These are phyloP conservation scores for Rhyacophila evoluta DNA, from an alignment of 2,888 invertebrate species.

Conservation along the genomic window DNA sequence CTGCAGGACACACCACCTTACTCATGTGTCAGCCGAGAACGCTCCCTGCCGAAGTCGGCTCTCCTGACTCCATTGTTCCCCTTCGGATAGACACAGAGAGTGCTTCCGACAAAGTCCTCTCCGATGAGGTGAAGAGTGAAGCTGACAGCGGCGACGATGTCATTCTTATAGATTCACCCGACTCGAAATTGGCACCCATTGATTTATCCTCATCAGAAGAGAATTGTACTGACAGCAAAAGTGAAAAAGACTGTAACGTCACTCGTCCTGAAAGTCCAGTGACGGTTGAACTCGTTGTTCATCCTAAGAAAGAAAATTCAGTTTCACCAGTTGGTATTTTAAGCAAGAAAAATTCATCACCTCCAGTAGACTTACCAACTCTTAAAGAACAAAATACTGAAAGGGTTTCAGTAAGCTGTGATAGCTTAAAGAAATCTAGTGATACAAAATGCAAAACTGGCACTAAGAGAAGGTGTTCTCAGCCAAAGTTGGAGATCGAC, in stretches of 20 bases:
- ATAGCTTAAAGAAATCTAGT: constrained; percentile 58
- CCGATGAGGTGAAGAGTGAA: constrained; percentile 67
- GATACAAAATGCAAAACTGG: constrained; percentile 61
- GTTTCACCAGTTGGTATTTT: constrained; percentile 29
- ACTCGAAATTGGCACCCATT: constrained; percentile 60
- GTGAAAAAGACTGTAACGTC: constrained; percentile 55
- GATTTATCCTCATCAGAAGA: constrained; percentile 69
- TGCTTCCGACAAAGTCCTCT: constrained; percentile 63
- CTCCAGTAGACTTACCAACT: constrained; percentile 62
- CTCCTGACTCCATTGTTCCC: constrained; percentile 57
- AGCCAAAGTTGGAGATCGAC: constrained; percentile 67
- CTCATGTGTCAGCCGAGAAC: constrained; percentile 62
- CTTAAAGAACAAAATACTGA: constrained; percentile 63
- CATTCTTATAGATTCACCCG: constrained; percentile 51
- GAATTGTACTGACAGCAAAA: constrained; percentile 47
- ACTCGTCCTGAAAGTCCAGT: constrained; percentile 2
- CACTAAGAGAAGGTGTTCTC: constrained; percentile 65
- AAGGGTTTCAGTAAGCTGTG: constrained; percentile 56
- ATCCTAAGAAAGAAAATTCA: constrained; percentile 45
- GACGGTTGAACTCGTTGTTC: constrained; percentile 55
- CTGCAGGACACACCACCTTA: constrained; percentile 68
- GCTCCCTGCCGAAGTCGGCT: constrained; percentile 57
- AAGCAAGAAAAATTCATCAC: constrained; percentile 44
- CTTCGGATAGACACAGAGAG: constrained; percentile 60
- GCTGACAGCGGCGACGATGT: constrained; percentile 60